phyloP scores from a whole-genome alignment of 2,113 vertebrate genomes.

The Collichthys lucidus region DNA sequence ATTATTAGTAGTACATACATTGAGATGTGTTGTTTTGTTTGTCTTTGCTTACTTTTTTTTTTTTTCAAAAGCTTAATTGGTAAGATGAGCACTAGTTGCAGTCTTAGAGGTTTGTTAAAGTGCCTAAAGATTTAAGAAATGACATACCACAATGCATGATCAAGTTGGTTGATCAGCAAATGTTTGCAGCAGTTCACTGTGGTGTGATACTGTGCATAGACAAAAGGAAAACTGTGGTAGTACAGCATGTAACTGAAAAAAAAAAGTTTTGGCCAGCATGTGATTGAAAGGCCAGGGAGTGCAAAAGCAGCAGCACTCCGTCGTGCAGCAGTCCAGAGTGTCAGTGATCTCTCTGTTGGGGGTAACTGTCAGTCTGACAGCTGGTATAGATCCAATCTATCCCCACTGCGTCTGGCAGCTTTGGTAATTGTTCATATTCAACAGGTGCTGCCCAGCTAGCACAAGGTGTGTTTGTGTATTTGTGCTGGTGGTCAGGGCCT shows the following conservation, averaged over 20 bases:
- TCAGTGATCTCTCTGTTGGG: constrained; percentile 56
- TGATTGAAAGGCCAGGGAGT: constrained; percentile 30
- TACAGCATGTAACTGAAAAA: background rate
- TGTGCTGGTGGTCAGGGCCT: constrained; percentile 30
- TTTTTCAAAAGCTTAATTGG: background rate
- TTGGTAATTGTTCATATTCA: constrained; percentile 54
- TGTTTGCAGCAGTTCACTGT: background rate
- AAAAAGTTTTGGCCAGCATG: constrained; percentile 13
- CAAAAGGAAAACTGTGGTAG: background rate
- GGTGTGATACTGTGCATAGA: background rate
- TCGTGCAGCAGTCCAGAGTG: constrained; percentile 42
- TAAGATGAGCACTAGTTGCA: background rate
- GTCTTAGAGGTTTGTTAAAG: background rate
- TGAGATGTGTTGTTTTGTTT: background rate
- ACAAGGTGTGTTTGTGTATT: constrained; percentile 35
- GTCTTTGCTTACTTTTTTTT: background rate
- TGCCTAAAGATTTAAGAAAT: background rate
- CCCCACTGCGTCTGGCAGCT: constrained; percentile 48
- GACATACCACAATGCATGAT: background rate
- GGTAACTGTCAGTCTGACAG: constrained; percentile 68
- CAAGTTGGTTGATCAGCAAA: background rate
- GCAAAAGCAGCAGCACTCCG: constrained; percentile 18
- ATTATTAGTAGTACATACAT: background rate
- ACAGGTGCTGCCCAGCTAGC: constrained; percentile 14
- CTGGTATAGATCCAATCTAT: constrained; percentile 59